Percentiles rank a stretch among this genome's conserved stretches.
Evolutionary conservation across 2,113 vertebrate genomes (phyloP).

Genomic region (Sphaerodactylus townsendi): DNA sequence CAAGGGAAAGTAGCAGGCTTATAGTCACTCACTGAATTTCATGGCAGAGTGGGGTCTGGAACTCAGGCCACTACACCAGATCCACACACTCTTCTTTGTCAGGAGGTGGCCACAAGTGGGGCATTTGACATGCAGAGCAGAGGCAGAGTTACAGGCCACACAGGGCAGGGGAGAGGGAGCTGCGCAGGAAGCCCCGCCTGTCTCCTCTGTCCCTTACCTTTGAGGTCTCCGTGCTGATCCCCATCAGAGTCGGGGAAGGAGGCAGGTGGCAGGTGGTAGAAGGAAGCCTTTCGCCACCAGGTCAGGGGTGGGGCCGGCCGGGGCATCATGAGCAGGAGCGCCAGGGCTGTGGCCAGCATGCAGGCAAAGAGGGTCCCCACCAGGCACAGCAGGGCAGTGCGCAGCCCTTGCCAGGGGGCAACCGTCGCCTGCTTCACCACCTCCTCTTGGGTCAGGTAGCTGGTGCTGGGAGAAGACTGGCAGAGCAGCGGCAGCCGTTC

Average conservation of each 20-base stretch:
- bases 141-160: no score
- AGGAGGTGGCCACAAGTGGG: no score
- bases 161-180: no score
- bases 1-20: no score
- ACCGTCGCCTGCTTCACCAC: neutral
- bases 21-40: no score
- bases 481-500: neutral
- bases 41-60: no score
- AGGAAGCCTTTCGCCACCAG: slow-evolving; percentile 8
- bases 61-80: no score
- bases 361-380: neutral
- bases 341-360: neutral
- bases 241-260: neutral
- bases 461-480: neutral
- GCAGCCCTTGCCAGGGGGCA: neutral
- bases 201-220: neutral
- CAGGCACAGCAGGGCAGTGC: neutral
- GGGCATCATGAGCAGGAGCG: neutral
- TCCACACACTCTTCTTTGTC: no score
- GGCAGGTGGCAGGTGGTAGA: neutral
- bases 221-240: neutral
- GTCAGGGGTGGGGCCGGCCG: neutral
- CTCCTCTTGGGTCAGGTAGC: slow-evolving; percentile 22
- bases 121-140: no score
- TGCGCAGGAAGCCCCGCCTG: no score